These are phyloP conservation scores for Mamestra brassicae DNA, from an alignment of 2,888 invertebrate species.

Conservation along the genomic window DNA sequence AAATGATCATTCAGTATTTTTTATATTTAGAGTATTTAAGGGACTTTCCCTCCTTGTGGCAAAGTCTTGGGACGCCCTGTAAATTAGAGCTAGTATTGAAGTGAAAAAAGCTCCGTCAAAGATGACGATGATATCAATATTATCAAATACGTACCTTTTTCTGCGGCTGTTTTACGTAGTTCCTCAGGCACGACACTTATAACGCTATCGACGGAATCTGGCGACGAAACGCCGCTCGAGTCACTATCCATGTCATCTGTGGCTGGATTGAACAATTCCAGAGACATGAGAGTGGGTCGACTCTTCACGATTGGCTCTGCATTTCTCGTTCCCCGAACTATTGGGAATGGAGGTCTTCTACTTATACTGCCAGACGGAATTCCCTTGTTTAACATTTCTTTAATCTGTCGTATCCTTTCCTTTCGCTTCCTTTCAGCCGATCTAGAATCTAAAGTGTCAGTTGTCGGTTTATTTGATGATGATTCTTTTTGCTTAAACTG, in stretches of 20 bases:
- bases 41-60: too few species aligned
- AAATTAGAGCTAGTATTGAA: not conserved
- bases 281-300: slow-evolving; percentile 94
- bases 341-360: slow-evolving; percentile 91
- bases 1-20: too few species aligned
- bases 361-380: slow-evolving; percentile 91
- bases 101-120: not conserved
- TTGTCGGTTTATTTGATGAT: slow-evolving; percentile 75
- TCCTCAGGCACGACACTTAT: slow-evolving; percentile 94
- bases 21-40: too few species aligned
- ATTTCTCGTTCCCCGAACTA: slow-evolving; percentile 93
- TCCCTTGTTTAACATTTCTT: slow-evolving; percentile 93
- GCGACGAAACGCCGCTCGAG: slow-evolving; percentile 96
- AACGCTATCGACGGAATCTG: slow-evolving; percentile 96
- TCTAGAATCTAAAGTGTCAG: slow-evolving; percentile 84
- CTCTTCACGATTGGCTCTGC: slow-evolving; percentile 92
- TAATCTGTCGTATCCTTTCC: slow-evolving; percentile 93
- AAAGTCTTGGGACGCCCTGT: too few species aligned
- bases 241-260: slow-evolving; percentile 97
- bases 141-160: slow-evolving; percentile 81
- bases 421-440: slow-evolving; percentile 90
- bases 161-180: slow-evolving; percentile 84
- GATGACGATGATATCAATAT: not conserved
- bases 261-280: slow-evolving; percentile 97
- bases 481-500: slow-evolving; percentile 87